phyloP scores from a whole-genome alignment of 2,113 vertebrate genomes.

The Periophthalmus modestus region DNA sequence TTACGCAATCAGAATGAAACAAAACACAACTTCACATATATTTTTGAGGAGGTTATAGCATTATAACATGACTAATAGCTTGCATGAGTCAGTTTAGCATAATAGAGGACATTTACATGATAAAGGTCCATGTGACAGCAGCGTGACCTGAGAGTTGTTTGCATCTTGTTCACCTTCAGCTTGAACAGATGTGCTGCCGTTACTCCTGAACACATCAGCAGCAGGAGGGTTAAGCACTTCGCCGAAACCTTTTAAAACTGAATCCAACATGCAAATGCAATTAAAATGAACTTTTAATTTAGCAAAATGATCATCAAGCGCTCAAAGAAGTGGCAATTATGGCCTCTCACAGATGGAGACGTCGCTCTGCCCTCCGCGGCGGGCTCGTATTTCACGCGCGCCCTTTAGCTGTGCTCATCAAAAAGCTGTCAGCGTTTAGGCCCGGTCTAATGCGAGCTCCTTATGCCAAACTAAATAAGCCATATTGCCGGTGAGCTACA shows the following conservation, averaged over 20 bases:
- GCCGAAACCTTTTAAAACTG: background rate
- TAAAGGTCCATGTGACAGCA: no score
- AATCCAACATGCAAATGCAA: background rate
- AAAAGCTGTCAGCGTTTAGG: constrained; percentile 46
- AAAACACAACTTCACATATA: no score
- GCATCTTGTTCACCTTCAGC: background rate
- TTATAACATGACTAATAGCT: no score
- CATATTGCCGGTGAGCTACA: constrained; percentile 54
- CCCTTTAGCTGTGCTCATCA: constrained; percentile 42
- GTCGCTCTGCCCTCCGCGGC: constrained; percentile 12
- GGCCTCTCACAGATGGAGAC: background rate
- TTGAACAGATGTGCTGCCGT: background rate
- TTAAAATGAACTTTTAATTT: background rate
- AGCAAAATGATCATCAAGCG: background rate
- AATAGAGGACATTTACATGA: no score
- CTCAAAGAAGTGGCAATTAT: constrained; percentile 2
- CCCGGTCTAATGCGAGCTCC: constrained; percentile 32
- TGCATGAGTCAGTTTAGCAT: no score
- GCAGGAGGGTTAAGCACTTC: background rate
- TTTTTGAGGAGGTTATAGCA: no score
- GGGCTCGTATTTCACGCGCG: constrained; percentile 60
- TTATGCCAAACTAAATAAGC: constrained; percentile 31
- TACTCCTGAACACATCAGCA: background rate
- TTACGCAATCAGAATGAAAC: no score
- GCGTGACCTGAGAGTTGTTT: background rate